Base-by-base conservation (phyloP, 2,888 invertebrate species). In the Chrysodeixis includens region DNA sequence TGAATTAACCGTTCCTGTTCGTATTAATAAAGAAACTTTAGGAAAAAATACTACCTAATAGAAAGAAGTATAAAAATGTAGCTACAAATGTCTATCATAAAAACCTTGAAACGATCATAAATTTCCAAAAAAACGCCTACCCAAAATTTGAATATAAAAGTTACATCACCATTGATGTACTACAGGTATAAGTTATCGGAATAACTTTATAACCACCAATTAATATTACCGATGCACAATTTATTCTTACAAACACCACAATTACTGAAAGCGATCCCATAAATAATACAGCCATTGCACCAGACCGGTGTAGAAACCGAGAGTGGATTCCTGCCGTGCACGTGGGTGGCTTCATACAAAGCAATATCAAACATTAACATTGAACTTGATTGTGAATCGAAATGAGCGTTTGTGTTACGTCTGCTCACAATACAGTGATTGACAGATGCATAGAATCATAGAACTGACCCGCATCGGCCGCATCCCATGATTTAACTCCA, bases 291-390 rank as follows among this genome's bases (percentile, higher is more conserved):
- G 71, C 30, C 66, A 72, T 72, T 77, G 72, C 80, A 55, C 40
- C 77, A 69, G 68, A 55, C 56, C 64, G 56, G 56, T 26, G 55
- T 72, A 64, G 80, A 84, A 83, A 85, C 61, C 72, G 79, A 85
- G 79, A 85, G 85, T 84, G 78, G 67, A 80, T 78, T 71, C 71
- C 69, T 58, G 62, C 55, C 55, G 56, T 60, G 69, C 58, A 73
- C 57, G 83, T 79, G 79, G 83, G 84, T 77, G 80, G 77, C 74
- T 76, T 62, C 69, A 73, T 77, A 76, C 66, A 58, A 61, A 71
- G 64, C 60, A 52, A 66, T 63, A 73, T 72, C 56, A 57, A 26
- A 63, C 55, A 62, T 56, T 69, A 66, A 61, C 56, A 76, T 70
- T 79, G 74, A 79, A 74, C 78, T 78, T 74, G 72, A 71, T 62